Evolutionary conservation across 2,113 vertebrate genomes (phyloP).

Genomic region (Pachycephala philippinensis): DNA sequence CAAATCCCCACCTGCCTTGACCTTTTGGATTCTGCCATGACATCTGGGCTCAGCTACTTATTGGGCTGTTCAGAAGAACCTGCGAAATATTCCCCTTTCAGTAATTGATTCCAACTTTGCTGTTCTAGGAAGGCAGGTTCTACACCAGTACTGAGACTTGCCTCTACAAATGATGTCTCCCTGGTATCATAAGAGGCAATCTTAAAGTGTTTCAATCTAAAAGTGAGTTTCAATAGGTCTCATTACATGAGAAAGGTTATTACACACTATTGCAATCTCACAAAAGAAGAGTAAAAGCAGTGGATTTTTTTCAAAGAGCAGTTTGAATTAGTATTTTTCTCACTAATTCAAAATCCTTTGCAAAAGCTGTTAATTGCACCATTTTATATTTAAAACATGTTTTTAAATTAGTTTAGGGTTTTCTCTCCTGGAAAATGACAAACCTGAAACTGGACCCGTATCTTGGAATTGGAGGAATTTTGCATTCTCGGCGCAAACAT

Average conservation of each 20-base stretch:
- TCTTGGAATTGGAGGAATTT: neutral
- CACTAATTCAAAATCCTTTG: neutral
- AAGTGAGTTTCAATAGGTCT: neutral
- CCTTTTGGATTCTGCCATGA: conserved; percentile 5
- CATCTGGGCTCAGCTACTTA: neutral
- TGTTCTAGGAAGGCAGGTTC: neutral
- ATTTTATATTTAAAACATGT: neutral
- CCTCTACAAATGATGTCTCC: neutral
- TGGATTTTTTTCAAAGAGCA: neutral
- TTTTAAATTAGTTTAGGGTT: neutral
- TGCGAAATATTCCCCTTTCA: neutral
- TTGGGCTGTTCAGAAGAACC: neutral
- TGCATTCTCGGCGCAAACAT: neutral
- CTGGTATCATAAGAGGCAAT: neutral
- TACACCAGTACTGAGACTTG: neutral
- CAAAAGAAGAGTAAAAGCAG: neutral
- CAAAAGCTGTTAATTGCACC: neutral
- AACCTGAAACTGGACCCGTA: neutral
- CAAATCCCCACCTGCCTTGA: neutral
- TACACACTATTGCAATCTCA: neutral
- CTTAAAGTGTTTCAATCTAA: neutral
- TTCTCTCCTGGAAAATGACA: neutral
- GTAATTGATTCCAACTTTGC: neutral
- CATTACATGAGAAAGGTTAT: neutral
- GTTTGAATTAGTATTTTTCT: neutral